phyloP scores from a whole-genome alignment of 2,113 vertebrate genomes.

The Hippopotamus amphibius region DNA sequence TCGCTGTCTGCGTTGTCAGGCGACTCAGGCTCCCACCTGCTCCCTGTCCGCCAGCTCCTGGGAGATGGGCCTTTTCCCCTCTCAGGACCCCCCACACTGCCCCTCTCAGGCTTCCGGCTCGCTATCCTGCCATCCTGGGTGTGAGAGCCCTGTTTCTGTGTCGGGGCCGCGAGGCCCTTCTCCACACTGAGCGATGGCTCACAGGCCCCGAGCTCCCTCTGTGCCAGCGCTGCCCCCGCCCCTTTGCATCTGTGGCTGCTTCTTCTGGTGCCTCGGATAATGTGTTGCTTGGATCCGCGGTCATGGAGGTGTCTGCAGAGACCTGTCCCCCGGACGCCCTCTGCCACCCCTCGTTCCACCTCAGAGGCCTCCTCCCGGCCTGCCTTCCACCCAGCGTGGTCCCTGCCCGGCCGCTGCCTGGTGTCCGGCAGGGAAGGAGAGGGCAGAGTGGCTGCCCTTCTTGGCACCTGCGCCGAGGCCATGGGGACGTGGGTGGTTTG shows the following conservation, averaged over 20 bases:
- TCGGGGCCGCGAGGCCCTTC: not conserved
- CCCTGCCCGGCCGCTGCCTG: not conserved
- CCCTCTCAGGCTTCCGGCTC: too few species aligned
- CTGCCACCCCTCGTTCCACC: not conserved
- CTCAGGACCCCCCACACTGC: not conserved
- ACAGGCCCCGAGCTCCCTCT: not conserved
- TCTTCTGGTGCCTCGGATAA: not conserved
- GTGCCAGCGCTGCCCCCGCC: not conserved
- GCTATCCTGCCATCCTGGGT: too few species aligned
- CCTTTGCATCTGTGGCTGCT: accelerated
- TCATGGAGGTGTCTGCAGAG: not conserved
- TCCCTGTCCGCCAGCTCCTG: not conserved
- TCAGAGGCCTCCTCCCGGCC: too few species aligned
- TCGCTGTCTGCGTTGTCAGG: accelerated
- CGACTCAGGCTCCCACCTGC: not conserved
- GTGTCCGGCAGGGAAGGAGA: not conserved
- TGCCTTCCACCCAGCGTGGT: accelerated
- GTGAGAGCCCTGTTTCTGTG: not conserved
- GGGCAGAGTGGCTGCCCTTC: too few species aligned
- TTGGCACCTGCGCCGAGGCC: not conserved
- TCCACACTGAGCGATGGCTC: accelerated
- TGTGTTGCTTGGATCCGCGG: accelerated
- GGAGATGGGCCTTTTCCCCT: not conserved
- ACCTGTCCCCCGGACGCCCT: accelerated
- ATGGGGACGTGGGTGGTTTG: too few species aligned